These are phyloP conservation scores for Aythya fuligula DNA, from an alignment of 2,797 vertebrate genomes.

Conservation along the genomic window DNA sequence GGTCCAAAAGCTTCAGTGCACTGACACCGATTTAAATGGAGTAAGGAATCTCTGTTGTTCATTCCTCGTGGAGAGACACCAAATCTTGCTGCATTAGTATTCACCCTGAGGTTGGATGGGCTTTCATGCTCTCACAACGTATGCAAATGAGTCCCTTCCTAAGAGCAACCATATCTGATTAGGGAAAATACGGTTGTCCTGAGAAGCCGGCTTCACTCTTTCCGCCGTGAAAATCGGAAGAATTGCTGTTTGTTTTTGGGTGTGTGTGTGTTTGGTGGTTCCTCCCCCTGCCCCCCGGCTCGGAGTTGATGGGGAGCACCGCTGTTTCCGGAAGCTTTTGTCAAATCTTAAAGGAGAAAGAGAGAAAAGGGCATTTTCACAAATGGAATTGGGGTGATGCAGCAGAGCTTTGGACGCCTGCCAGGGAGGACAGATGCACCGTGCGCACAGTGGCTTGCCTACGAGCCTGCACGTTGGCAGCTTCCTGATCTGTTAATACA, in stretches of 20 bases:
- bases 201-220: constrained; percentile 19
- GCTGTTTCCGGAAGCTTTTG: constrained; percentile 34
- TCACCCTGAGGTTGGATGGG: constrained; percentile 34
- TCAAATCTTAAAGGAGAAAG: constrained; percentile 17
- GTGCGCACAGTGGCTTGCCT: background rate
- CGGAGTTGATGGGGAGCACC: constrained; percentile 1
- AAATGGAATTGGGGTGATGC: constrained; percentile 14
- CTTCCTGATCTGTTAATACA: background rate
- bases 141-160: constrained; percentile 59
- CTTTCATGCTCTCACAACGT: constrained; percentile 40
- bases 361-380: constrained; percentile 20
- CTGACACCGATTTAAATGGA: background rate
- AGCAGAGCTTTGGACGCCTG: background rate
- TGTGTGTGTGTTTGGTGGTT: background rate
- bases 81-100: constrained; percentile 52
- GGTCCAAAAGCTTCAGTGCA: background rate
- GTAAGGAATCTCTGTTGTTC: background rate
- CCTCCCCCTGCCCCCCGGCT: background rate
- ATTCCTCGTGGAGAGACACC: background rate
- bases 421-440: constrained; percentile 28
- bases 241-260: background rate
- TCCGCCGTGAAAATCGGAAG: background rate
- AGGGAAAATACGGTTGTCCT: background rate
- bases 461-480: background rate
- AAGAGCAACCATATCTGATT: constrained; percentile 45